Base-by-base conservation (phyloP, 2,113 vertebrate genomes). In the Centrocercus urophasianus region DNA sequence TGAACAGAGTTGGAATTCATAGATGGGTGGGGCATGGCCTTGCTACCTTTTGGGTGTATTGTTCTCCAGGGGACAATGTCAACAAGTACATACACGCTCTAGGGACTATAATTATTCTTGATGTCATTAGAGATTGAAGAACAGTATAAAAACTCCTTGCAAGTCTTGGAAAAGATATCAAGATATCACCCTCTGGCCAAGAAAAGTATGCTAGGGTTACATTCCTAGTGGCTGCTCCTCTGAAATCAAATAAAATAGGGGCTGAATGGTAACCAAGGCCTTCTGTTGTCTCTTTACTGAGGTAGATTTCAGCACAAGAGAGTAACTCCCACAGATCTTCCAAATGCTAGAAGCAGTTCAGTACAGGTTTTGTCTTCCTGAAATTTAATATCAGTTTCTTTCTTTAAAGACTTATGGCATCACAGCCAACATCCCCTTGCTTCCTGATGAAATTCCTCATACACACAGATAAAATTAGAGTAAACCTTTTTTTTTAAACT, bases 41-140 rank as follows among this genome's bases (percentile, higher is more conserved):
- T 57, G 16, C 47, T 76, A 63, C 47, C 45, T 67, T 50, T 70
- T 32, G 42, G 30, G 78, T 73, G 60, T 27, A 89, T 77, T 95
- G 84, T 66, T 94, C 64, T 90, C 66, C 54, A 71, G 61, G 56
- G 87, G 78, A 94, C 67, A 86, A 86, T 17, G 66, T 1, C 11
- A 65, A 60, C 81, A 83, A 87, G 82, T 28, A 63, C 27, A 69
- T 18, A 56, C 64, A 74, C 0, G 34, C 50, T 89, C 67, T 56
- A 17, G 27, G 16, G 59, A 79, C 30, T 65, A 17, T 7, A 36
- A 75, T 60, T 89, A 64, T 69, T 75, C 61, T 93, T 70, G 10
- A 21, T 86, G 38, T 30, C 19, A 42, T 11, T 38, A 36, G 18
- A 86, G 11, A 13, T 64, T 34, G 66, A 81, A 81, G 32, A 81